Conservation (phyloP, 2,113 vertebrate species). For the Ursus arctos region DNA sequence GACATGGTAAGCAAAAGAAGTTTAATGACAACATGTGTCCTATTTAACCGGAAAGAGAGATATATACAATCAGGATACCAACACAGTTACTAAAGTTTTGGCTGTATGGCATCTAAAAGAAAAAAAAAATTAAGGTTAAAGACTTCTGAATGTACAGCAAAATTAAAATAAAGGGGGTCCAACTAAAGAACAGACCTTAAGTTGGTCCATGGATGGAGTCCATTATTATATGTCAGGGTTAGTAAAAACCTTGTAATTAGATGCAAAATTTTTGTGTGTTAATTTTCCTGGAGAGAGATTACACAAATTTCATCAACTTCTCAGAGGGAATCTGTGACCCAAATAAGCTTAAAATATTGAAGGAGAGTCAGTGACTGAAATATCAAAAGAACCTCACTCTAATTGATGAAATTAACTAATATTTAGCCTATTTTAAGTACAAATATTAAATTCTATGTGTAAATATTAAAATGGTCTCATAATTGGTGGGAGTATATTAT, state of each 20-base stretch:
- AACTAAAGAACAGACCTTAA: constrained; percentile 57
- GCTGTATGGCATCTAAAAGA: background rate
- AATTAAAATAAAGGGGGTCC: constrained; percentile 60
- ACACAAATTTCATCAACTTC: constrained; percentile 80
- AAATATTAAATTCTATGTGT: constrained; percentile 46
- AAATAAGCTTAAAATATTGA: constrained; percentile 72
- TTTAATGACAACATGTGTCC: background rate
- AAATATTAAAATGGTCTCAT: constrained; percentile 48
- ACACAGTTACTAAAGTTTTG: constrained; percentile 15
- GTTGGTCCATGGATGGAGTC: constrained; percentile 39
- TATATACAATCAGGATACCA: background rate
- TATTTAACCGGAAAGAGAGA: constrained; percentile 54
- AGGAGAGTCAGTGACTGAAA: constrained; percentile 59
- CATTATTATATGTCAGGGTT: constrained; percentile 41
- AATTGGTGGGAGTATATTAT: background rate
- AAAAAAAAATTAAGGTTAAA: constrained; percentile 35
- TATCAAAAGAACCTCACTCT: constrained; percentile 32
- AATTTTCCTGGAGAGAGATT: constrained; percentile 75
- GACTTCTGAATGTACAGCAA: background rate
- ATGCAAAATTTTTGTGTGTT: constrained; percentile 62
- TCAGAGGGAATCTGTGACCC: constrained; percentile 80
- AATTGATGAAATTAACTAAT: constrained; percentile 59
- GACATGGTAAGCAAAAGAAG: constrained; percentile 52
- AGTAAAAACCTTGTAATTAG: constrained; percentile 65
- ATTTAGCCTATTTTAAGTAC: constrained; percentile 55